Evolutionary conservation across 1,140 invertebrate species (phyloP), one percentile per base, ranked within the genome.

Genomic region (Lethrus apterus): DNA sequence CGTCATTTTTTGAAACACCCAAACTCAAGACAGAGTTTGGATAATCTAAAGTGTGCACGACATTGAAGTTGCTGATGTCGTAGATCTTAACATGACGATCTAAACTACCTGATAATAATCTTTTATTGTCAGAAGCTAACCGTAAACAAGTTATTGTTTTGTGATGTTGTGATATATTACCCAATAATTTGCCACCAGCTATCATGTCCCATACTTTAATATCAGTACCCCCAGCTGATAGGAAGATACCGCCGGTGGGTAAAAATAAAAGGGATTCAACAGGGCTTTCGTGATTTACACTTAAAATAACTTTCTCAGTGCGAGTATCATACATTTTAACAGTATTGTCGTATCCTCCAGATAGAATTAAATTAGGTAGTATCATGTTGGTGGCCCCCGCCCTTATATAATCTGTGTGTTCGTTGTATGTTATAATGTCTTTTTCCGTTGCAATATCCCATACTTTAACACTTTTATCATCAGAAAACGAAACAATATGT

Each of bases 51-150:
- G 87, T 88, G 58, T 96, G 88, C 8, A 96, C 82, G 2, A 84
- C 76, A 71, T 90, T 84, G 62, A 92, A 96, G 1, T 81, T 84
- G 42, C 79, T 76, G 33, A 90, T 74, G 65, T 97, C 88, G 69
- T 94, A 96, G 53, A 98, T 81, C 74, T 97, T 97, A 0, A 98
- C 84, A 71, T 96, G 90, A 55, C 87, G 79, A 63, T 98, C 95
- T 31, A 98, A 70, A 2, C 90, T 93, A 4, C 83, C 90, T 5
- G 93, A 95, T 50, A 98, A 62, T 24, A 98, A 70, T 57, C 88
- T 76, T 45, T 79, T 82, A 17, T 83, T 84, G 62, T 90, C 81
- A 15, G 81, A 86, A 14, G 85, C 84, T 44, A 93, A 72, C 53
- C 76, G 70, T 14, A 96, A 57, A 53, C 83, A 84, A 2, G 91